Percentiles rank a stretch among this genome's conserved stretches.
Evolutionary conservation across 2,888 invertebrate species (phyloP).

Genomic region (Watsonalla binaria): DNA sequence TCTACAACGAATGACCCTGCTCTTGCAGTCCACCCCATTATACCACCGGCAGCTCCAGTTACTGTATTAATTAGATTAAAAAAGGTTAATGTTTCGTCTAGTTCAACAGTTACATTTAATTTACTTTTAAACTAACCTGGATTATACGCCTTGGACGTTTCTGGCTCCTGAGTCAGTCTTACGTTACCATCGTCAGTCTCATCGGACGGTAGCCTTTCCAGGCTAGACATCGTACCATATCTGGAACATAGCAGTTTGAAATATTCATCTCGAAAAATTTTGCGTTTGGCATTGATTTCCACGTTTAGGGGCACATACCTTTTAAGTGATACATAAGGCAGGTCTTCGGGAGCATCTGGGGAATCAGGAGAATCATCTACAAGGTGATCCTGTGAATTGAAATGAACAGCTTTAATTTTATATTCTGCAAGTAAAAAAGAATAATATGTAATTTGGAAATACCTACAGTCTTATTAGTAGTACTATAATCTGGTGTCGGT

Average conservation of each 20-base stretch:
- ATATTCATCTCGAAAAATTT: too few relatives aligned
- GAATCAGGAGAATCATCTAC: slow-evolving; percentile 84
- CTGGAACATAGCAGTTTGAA: slow-evolving; percentile 33
- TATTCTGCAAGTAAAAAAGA: too few relatives aligned
- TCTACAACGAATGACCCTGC: slow-evolving; percentile 90
- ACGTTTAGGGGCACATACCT: slow-evolving; percentile 49
- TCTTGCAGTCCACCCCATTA: slow-evolving; percentile 87
- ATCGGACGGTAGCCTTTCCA: slow-evolving; percentile 83
- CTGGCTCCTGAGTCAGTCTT: slow-evolving; percentile 66
- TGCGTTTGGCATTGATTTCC: neutral
- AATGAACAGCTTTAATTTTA: neutral
- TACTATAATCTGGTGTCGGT: slow-evolving; percentile 83
- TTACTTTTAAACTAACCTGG: slow-evolving; percentile 35
- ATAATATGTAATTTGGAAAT: too few relatives aligned
- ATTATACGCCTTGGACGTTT: slow-evolving; percentile 47
- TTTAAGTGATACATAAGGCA: slow-evolving; percentile 85
- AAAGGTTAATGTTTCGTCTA: neutral
- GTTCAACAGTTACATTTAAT: neutral
- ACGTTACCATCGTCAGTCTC: slow-evolving; percentile 79
- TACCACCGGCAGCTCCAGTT: slow-evolving; percentile 66
- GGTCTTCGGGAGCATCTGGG: slow-evolving; percentile 83
- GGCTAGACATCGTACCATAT: slow-evolving; percentile 86
- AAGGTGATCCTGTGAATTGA: slow-evolving; percentile 61
- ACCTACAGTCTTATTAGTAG: slow-evolving; percentile 69
- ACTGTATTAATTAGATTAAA: slow-evolving; percentile 23